These are phyloP conservation scores for Priocnemis perturbator DNA, from an alignment of 2,888 invertebrate species.

Conservation along the genomic window DNA sequence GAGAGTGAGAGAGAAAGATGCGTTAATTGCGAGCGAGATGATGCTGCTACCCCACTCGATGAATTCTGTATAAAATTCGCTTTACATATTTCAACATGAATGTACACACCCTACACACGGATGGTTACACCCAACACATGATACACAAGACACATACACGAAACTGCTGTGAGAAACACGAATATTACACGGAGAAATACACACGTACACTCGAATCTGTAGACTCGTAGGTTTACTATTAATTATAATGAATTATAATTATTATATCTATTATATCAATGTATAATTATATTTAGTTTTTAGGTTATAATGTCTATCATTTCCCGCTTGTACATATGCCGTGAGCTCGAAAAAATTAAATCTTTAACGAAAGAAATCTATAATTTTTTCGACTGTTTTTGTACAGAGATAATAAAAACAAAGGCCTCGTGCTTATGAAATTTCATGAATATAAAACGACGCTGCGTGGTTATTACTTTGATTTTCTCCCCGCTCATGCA, in stretches of 20 bases:
- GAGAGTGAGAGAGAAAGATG: constrained; percentile 12
- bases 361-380: constrained; percentile 72
- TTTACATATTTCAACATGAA: constrained; percentile 36
- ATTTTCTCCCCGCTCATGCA: constrained; percentile 17
- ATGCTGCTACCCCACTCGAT: constrained; percentile 29
- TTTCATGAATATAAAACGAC: constrained; percentile 71
- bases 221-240: constrained; percentile 71
- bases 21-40: constrained; percentile 47
- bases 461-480: constrained; percentile 24
- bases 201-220: constrained; percentile 54
- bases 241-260: constrained; percentile 66
- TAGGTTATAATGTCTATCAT: constrained; percentile 66
- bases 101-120: constrained; percentile 8
- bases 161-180: constrained; percentile 1
- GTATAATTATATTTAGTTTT: constrained; percentile 74
- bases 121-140: constrained; percentile 20
- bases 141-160: constrained; percentile 7
- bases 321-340: constrained; percentile 74
- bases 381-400: constrained; percentile 75
- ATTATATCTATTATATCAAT: constrained; percentile 70
- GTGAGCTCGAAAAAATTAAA: constrained; percentile 74
- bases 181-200: constrained; percentile 11
- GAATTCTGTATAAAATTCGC: constrained; percentile 51
- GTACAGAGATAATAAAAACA: constrained; percentile 75
- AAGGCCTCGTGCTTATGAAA: constrained; percentile 75